A percentile compares a stretch with the other conserved stretches of the same genome.
phyloP scores from a whole-genome alignment of 2,113 vertebrate species.

The Leucopsar rothschildi region DNA sequence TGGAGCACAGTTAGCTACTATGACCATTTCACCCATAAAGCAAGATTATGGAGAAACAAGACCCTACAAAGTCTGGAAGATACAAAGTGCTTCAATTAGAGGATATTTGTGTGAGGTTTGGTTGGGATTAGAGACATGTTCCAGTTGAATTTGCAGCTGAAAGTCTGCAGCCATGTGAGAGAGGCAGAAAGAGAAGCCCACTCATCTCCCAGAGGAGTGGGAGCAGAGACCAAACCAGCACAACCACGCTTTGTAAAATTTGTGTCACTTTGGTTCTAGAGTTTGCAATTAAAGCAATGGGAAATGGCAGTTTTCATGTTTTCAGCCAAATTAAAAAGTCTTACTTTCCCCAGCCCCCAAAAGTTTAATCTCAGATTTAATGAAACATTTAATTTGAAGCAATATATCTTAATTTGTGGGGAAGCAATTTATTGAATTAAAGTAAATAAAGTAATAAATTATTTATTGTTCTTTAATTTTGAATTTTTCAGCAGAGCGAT shows the following conservation, averaged over 20 bases:
- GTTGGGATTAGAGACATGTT: neutral
- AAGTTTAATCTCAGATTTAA: slow-evolving; percentile 64
- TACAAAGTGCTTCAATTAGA: neutral
- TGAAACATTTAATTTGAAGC: slow-evolving; percentile 65
- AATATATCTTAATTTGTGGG: slow-evolving; percentile 50
- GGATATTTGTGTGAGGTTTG: neutral
- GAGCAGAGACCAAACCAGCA: neutral
- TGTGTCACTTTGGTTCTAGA: neutral
- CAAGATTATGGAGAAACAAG: neutral
- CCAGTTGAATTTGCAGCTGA: neutral
- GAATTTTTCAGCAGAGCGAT: neutral
- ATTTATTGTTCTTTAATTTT: slow-evolving; percentile 56
- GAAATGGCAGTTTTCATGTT: neutral
- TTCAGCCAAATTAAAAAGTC: slow-evolving; percentile 39
- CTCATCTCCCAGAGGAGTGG: neutral
- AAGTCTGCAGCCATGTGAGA: neutral
- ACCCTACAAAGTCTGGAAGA: neutral
- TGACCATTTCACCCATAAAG: neutral
- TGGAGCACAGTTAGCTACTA: neutral
- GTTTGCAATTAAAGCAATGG: neutral
- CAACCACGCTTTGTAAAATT: neutral
- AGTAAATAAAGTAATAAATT: slow-evolving; percentile 62
- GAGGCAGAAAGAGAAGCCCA: neutral
- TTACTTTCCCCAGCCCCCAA: slow-evolving; percentile 27
- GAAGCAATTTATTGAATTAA: slow-evolving; percentile 42